Evolutionary conservation across 2,797 vertebrate species (phyloP).

Genomic region (Antrozous pallidus): DNA sequence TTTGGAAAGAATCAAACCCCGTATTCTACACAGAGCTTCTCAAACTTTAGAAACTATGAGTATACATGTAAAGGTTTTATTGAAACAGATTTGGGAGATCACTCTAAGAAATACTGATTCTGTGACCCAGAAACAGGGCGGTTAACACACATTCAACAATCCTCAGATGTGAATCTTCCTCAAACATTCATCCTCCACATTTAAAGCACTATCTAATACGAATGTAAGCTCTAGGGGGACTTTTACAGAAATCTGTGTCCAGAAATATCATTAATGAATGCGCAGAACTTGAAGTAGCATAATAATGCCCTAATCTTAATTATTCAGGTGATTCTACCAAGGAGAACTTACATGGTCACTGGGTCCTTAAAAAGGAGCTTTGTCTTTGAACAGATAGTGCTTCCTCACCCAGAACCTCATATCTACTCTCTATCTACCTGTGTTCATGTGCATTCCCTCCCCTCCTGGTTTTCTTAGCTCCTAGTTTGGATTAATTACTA

Average conservation of each 20-base stretch:
- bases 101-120: neutral
- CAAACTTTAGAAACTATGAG: neutral
- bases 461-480: neutral
- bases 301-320: neutral
- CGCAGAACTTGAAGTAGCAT: neutral
- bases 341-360: neutral
- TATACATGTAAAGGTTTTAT: neutral
- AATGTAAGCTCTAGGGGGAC: neutral
- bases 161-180: neutral
- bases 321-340: neutral
- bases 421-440: neutral
- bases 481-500: neutral
- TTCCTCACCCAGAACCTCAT: neutral
- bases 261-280: neutral
- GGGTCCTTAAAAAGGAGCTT: neutral
- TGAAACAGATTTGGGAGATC: neutral
- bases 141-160: neutral
- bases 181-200: neutral
- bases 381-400: neutral
- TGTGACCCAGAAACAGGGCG: neutral
- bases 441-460: accelerated
- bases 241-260: neutral
- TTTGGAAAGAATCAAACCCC: neutral
- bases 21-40: neutral
- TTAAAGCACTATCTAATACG: neutral